phyloP scores from a whole-genome alignment of 2,113 vertebrate species.

The Macrotis lagotis region DNA sequence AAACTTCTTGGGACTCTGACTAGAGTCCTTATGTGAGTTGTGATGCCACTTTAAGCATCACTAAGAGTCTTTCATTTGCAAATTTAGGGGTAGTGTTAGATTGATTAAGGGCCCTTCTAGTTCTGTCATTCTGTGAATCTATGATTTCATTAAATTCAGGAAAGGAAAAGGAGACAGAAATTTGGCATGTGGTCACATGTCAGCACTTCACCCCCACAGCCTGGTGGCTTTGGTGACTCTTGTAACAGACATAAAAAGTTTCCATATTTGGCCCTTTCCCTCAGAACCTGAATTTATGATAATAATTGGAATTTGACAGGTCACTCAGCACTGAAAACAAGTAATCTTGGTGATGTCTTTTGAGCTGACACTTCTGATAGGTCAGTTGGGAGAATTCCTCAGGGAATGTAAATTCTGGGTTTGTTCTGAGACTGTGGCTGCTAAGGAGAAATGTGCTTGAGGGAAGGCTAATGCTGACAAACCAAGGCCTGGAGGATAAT shows the following conservation, averaged over 20 bases:
- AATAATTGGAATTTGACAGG: conserved; percentile 53
- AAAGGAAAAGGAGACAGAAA: not conserved
- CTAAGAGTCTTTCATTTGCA: not conserved
- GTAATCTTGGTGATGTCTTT: conserved; percentile 24
- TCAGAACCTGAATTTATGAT: conserved; percentile 6
- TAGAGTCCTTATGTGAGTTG: not conserved
- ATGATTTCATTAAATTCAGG: not conserved
- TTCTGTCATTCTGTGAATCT: not conserved
- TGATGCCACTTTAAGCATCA: not conserved
- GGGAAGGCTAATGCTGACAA: conserved; percentile 6
- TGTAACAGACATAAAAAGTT: conserved; percentile 26
- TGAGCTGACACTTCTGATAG: conserved; percentile 21
- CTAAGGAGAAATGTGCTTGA: conserved; percentile 36
- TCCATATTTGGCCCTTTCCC: conserved; percentile 2
- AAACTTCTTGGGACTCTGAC: not conserved
- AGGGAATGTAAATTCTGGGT: conserved; percentile 48
- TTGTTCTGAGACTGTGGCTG: conserved; percentile 9
- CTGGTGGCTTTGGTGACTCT: conserved; percentile 11
- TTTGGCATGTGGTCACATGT: not conserved
- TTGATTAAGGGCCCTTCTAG: not conserved
- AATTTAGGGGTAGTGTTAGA: not conserved
- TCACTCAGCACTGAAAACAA: conserved; percentile 27
- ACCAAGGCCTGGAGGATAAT: not conserved
- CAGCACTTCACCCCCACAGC: not conserved
- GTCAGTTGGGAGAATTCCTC: not conserved